Evolutionary conservation across 2,113 vertebrate genomes (phyloP).

Genomic region (Pongo abelii): DNA sequence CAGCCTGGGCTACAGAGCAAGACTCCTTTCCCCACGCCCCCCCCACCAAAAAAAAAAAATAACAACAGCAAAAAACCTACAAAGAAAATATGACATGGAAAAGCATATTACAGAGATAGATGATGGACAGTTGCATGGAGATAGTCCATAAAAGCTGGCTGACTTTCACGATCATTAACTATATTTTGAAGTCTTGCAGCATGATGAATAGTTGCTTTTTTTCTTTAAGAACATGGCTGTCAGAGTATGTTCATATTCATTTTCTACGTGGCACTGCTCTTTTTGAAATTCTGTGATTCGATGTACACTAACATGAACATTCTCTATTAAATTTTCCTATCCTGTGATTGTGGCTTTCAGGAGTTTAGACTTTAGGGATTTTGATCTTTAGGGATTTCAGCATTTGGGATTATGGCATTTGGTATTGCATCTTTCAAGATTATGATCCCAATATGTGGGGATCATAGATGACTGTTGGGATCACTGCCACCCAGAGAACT

Average conservation of each 20-base stretch:
- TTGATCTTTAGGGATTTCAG: not conserved
- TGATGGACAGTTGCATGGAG: not conserved
- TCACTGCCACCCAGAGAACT: not conserved
- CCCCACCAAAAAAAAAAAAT: not conserved
- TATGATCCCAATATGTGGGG: not conserved
- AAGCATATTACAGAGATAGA: not conserved
- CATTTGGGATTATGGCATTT: not conserved
- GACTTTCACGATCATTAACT: not conserved
- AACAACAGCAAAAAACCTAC: not conserved
- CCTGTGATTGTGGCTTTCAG: not conserved
- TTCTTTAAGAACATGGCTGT: not conserved
- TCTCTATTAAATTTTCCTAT: not conserved
- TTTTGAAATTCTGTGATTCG: not conserved
- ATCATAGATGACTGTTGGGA: too few species aligned
- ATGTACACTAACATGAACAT: not conserved
- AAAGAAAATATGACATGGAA: not conserved
- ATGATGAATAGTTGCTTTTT: not conserved
- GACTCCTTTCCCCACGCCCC: too few species aligned
- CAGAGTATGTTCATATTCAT: not conserved
- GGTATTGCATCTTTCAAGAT: not conserved
- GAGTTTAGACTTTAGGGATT: not conserved
- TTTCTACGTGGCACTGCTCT: not conserved
- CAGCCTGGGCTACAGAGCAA: too few species aligned
- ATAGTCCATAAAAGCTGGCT: not conserved
- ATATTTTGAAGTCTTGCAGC: not conserved